Evolutionary conservation across 2,888 invertebrate species (phyloP).

Genomic region (Epinotia bilunana): DNA sequence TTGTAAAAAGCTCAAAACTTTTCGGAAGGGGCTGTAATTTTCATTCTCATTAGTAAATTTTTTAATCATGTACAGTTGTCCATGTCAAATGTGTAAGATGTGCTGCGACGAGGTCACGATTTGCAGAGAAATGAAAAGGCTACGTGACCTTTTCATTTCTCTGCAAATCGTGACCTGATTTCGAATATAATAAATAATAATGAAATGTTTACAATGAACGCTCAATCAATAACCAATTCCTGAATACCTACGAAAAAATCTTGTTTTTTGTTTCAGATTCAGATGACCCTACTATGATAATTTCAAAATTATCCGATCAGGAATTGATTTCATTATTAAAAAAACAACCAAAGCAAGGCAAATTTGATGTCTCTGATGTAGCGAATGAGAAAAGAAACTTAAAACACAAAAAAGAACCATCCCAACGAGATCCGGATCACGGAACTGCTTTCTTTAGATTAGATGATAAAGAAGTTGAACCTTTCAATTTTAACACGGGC

Average conservation of each 20-base stretch:
- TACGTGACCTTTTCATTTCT: no score
- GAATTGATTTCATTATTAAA: constrained; percentile 70
- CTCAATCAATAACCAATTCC: not conserved
- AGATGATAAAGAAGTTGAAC: constrained; percentile 66
- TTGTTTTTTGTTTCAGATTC: constrained; percentile 46
- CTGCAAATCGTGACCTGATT: not conserved
- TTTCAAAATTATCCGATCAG: constrained; percentile 73
- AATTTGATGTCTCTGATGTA: constrained; percentile 67
- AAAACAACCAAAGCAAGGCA: constrained; percentile 64
- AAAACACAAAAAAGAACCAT: constrained; percentile 49
- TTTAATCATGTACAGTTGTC: no score
- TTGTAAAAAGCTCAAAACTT: no score
- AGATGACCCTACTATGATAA: constrained; percentile 69
- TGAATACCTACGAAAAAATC: not conserved
- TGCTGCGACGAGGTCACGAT: no score
- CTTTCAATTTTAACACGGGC: constrained; percentile 54
- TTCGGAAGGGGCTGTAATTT: no score
- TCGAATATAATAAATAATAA: not conserved
- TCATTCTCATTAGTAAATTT: no score
- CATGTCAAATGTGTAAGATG: no score
- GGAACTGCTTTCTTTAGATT: constrained; percentile 64
- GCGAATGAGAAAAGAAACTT: not conserved
- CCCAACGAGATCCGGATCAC: constrained; percentile 48
- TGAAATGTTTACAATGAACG: not conserved
- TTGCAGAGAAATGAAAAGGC: no score